Conservation (phyloP, 1,140 invertebrate genomes). For the Nylanderia fulva region DNA sequence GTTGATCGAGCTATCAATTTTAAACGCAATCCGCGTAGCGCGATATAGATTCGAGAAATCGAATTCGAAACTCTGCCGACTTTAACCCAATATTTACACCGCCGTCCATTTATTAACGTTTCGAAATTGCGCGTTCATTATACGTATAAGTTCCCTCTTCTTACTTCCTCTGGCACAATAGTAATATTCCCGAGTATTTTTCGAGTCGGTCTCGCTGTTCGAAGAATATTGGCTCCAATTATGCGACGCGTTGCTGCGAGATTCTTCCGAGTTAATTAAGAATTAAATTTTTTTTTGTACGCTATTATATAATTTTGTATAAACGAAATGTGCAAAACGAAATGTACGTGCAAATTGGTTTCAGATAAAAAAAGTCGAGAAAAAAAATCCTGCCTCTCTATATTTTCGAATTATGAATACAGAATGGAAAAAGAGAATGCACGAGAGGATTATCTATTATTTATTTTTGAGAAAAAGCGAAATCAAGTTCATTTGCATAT, state of each 20-base stretch:
- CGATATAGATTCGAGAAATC: constrained; percentile 39
- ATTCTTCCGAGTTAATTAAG: background rate
- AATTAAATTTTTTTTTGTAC: background rate
- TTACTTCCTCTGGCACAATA: background rate
- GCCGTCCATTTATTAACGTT: constrained; percentile 47
- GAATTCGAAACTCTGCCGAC: constrained; percentile 30
- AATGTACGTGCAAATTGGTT: background rate
- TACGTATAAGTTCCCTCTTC: background rate
- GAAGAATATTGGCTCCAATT: constrained; percentile 11
- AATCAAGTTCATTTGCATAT: constrained; percentile 37
- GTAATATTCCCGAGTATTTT: constrained; percentile 12
- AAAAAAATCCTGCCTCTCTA: background rate
- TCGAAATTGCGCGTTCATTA: constrained; percentile 33
- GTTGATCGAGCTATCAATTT: constrained; percentile 57
- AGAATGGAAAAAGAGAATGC: background rate
- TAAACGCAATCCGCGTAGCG: constrained; percentile 44
- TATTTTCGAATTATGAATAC: background rate
- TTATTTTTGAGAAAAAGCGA: background rate
- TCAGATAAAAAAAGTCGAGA: background rate
- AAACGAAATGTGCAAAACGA: background rate
- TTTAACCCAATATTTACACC: constrained; percentile 49
- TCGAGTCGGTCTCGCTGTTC: constrained; percentile 4
- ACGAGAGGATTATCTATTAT: background rate
- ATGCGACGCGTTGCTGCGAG: background rate
- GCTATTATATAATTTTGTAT: background rate